A percentile compares a stretch with the other conserved stretches of the same genome.
Evolutionary conservation across 2,113 vertebrate genomes (phyloP).

Genomic region (Mungos mungo): DNA sequence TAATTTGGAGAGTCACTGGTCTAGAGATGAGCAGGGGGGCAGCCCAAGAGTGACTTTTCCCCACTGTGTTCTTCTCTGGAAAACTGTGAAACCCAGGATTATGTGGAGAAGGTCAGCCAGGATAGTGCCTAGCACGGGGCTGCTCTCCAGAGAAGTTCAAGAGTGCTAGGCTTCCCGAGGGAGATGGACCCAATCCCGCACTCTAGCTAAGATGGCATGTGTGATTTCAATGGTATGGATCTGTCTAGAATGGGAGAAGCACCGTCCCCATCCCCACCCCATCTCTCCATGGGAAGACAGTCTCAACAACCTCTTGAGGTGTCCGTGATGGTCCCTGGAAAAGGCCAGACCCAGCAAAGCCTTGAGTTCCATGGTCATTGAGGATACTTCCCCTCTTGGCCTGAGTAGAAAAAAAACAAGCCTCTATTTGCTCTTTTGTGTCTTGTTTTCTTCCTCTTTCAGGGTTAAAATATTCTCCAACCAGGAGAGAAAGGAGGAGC

Average conservation of each 20-base stretch:
- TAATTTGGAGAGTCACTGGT: not conserved
- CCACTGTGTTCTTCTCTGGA: not conserved
- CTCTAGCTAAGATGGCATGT: fast-evolving
- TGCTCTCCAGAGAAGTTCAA: not conserved
- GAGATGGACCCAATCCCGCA: not conserved
- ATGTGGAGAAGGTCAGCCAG: not conserved
- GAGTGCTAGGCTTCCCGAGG: not conserved
- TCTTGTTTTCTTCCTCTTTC: not conserved
- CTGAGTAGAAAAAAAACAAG: not conserved
- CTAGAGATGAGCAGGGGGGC: not conserved
- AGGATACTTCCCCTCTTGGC: not conserved
- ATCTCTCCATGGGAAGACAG: not conserved
- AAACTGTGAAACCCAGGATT: not conserved
- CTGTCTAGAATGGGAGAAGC: not conserved
- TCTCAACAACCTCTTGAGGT: fast-evolving
- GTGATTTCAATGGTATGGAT: not conserved
- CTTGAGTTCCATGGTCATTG: not conserved
- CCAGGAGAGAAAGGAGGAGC: not conserved
- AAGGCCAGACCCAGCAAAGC: not conserved
- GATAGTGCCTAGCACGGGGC: too few relatives aligned
- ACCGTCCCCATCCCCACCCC: fast-evolving
- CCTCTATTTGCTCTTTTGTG: not conserved
- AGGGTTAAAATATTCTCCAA: not conserved
- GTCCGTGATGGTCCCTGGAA: not conserved
- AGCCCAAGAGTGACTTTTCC: too few relatives aligned